These are phyloP conservation scores for Ceratina japonica DNA, from an alignment of 1,140 invertebrate genomes.

Conservation along the genomic window DNA sequence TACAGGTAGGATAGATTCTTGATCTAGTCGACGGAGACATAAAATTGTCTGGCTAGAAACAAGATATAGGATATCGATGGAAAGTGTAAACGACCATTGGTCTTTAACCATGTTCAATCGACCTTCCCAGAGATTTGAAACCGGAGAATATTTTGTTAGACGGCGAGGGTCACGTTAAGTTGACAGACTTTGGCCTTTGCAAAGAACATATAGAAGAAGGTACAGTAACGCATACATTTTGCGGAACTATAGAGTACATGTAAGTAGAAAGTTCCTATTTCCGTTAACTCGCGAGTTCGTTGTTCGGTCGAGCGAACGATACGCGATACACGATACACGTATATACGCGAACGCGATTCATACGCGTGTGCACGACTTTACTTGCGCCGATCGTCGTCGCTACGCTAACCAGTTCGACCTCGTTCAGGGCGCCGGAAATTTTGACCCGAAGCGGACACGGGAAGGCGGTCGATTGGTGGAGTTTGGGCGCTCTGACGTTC, in stretches of 20 bases:
- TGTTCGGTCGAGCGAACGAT: no score
- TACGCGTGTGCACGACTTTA: no score
- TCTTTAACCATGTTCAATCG: no score
- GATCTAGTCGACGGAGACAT: not conserved
- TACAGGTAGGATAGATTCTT: conserved; percentile 81
- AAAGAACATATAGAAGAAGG: conserved; percentile 98
- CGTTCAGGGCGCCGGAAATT: conserved; percentile 96
- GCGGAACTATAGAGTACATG: conserved; percentile 99
- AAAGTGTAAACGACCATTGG: no score
- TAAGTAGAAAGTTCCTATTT: conserved; percentile 79
- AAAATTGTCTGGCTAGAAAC: no score
- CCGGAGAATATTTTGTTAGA: conserved; percentile 99
- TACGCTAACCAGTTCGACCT: not conserved
- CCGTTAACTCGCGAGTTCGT: not conserved
- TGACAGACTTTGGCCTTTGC: conserved; percentile 99
- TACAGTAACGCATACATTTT: conserved; percentile 98
- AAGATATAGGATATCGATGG: no score
- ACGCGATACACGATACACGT: no score
- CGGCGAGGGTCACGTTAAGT: conserved; percentile 96
- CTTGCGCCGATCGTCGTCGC: not conserved
- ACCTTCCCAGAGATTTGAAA: conserved; percentile 91
- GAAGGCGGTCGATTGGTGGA: conserved; percentile 99
- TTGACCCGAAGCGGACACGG: conserved; percentile 96
- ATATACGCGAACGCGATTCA: no score
- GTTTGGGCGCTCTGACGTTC: conserved; percentile 97